Evolutionary conservation across 2,888 invertebrate species (phyloP), one percentile per base, ranked within the genome.

Genomic region (Monopis laevigella): DNA sequence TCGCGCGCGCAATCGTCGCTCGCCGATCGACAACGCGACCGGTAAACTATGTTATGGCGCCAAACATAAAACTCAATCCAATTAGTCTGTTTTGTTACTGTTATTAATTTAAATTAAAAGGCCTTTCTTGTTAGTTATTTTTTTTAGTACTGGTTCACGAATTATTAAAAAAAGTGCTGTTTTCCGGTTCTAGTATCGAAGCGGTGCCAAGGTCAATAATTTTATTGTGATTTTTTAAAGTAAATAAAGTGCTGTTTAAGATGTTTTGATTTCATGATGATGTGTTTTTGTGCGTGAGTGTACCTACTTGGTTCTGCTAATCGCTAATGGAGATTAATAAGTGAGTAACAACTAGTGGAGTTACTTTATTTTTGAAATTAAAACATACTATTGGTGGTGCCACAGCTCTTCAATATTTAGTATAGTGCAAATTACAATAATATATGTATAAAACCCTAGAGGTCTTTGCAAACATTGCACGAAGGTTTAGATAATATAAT

Each of bases 1-100:
- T 62, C 66, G 75, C 71, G 71, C 72, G 78, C 77, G 75, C 77
- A 71, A 16, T 35, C n/a, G 3, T 13, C 13, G 34, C 26, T 10
- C 21, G 14, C 21, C 24, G 24, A 6, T 24, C 24, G 24, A 6
- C 24, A n/a, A 2, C 32, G 21, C 36, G 19, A 11, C 17, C 32
- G 29, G 2, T 21, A 36, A 36, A 21, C 36, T 19, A 36, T 36
- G 12, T 36, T 21, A 21, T 36, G 36, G 36, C 36, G 36, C 36
- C 36, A 36, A 21, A 36, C n/a, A 11, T 21, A 36, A 35, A 36
- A 36, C 36, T n/a, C 7, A 2, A 21, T 36, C 17, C 5, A 21
- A 21, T 21, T 7, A 21, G 8, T 21, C 8, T 21, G 24, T 21
- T 21, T 21, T n/a, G n/a, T n/a, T n/a, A n/a, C n/a, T n/a, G n/a